A percentile compares a stretch with the other conserved stretches of the same genome.
Conservation (phyloP, 2,797 vertebrate genomes). For the Sebastes hubbsi region DNA sequence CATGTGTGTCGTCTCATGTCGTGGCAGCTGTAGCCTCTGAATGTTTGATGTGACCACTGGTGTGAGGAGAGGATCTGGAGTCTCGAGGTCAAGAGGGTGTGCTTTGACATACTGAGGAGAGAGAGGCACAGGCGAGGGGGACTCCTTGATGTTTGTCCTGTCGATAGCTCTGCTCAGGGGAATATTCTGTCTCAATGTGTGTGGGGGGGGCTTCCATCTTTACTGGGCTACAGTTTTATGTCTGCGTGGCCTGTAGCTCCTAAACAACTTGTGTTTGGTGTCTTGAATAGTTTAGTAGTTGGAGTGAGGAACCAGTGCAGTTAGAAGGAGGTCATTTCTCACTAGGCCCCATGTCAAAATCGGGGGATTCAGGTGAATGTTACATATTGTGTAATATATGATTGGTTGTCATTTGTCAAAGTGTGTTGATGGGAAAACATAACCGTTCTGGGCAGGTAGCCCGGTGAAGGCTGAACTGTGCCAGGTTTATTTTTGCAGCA, state of each 20-base stretch:
- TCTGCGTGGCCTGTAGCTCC: constrained; percentile 20
- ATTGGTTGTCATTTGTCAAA: constrained; percentile 15
- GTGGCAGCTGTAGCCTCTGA: constrained; percentile 51
- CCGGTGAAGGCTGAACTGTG: constrained; percentile 14
- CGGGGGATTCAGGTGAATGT: neutral
- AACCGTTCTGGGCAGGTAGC: constrained; percentile 30
- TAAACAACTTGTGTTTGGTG: constrained; percentile 29
- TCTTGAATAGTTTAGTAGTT: constrained; percentile 27
- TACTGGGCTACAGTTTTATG: constrained; percentile 46
- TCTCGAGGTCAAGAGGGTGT: constrained; percentile 75
- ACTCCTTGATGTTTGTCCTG: constrained; percentile 80
- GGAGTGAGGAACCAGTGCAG: neutral
- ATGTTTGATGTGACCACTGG: constrained; percentile 75
- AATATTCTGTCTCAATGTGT: constrained; percentile 54
- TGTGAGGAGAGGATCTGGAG: constrained; percentile 68
- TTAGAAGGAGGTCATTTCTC: constrained; percentile 11
- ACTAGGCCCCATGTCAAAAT: neutral
- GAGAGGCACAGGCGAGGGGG: constrained; percentile 47
- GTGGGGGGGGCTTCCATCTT: constrained; percentile 35
- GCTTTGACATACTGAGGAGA: constrained; percentile 75
- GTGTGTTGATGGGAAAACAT: constrained; percentile 19
- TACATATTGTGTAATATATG: neutral
- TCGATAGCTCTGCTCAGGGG: constrained; percentile 73
- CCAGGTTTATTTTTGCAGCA: constrained; percentile 35
- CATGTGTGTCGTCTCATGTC: constrained; percentile 39